phyloP scores from a whole-genome alignment of 2,888 invertebrate species.

The Drosophila anomalata region DNA sequence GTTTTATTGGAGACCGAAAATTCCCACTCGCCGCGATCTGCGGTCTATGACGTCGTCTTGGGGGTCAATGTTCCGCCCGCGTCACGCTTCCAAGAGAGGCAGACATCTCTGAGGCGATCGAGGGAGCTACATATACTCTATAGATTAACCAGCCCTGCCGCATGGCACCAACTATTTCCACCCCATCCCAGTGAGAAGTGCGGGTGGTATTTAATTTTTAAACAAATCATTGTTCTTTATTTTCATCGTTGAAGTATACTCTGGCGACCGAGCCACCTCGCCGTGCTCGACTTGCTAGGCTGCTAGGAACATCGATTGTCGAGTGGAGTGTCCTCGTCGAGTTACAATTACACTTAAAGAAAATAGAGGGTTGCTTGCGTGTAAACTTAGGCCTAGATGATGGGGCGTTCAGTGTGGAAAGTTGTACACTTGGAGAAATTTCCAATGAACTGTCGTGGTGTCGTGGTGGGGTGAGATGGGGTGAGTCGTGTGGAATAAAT shows the following conservation, averaged over 20 bases:
- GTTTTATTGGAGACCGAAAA: not conserved
- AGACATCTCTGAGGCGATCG: not conserved
- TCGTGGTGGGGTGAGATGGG: too few species aligned
- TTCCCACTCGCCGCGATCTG: not conserved
- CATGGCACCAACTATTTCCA: not conserved
- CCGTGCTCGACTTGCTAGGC: constrained; percentile 27
- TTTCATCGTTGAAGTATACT: constrained; percentile 36
- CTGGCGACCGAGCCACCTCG: constrained; percentile 6
- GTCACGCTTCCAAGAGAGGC: not conserved
- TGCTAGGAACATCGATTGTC: constrained; percentile 45
- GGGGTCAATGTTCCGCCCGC: not conserved
- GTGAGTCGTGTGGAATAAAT: constrained; percentile 59
- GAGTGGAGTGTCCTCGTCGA: constrained; percentile 14
- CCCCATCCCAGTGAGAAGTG: constrained; percentile 11
- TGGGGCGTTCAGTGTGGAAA: constrained; percentile 59
- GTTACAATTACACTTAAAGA: not conserved
- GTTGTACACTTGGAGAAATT: constrained; percentile 63
- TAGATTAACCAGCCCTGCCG: not conserved
- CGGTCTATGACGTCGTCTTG: not conserved
- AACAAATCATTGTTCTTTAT: constrained; percentile 66
- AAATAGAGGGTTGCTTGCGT: not conserved
- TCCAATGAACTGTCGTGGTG: constrained; percentile 54
- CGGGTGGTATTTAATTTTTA: constrained; percentile 53
- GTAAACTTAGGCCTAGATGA: constrained; percentile 22
- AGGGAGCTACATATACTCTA: not conserved